Base-by-base conservation (phyloP, 2,113 vertebrate genomes). In the Microcebus murinus region DNA sequence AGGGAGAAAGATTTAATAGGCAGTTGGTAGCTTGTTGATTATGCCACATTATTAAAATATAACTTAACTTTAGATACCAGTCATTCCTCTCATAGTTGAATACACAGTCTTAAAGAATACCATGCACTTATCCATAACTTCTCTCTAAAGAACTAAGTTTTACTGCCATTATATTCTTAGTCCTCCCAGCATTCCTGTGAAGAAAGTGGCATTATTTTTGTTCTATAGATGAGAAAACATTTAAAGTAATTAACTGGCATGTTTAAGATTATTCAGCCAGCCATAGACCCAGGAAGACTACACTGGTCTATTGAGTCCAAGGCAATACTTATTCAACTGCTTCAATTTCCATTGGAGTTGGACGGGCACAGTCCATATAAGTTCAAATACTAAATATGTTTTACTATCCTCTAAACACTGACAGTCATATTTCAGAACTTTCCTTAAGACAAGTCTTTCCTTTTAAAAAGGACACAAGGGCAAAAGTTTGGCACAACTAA, bases 391-490 rank as follows among this genome's bases (percentile, higher is more conserved):
- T 95, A 95, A 91, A 81, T 90, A 57, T 36, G 11, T 73, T 94
- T 93, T 90, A 87, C 57, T 90, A 2, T 65, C 31, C 50, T 91
- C 45, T 73, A 42, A 82, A 89, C 36, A 87, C 36, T 68, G 79
- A 84, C 50, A 81, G 29, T 48, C 93, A 87, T 93, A 91, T 84
- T 90, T 94, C 83, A 77, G 45, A 96, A 82, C 52, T 81, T 90
- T 95, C 83, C 42, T 31, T 74, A 91, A 96, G 87, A 42, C 55
- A 87, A 23, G 63, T 57, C 50, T 84, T 77, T 90, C 83, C 36
- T 87, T 95, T 91, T 86, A 81, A 92, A 92, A 95, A 97, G 88
- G 74, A 77, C 45, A 87, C 0, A 9, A 59, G 57, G 88, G 79
- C 34, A 76, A 91, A 96, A 73, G 68, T 90, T 90, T 93, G 88